Conservation (phyloP, 2,113 vertebrate genomes). For the Tragelaphus buxtoni region DNA sequence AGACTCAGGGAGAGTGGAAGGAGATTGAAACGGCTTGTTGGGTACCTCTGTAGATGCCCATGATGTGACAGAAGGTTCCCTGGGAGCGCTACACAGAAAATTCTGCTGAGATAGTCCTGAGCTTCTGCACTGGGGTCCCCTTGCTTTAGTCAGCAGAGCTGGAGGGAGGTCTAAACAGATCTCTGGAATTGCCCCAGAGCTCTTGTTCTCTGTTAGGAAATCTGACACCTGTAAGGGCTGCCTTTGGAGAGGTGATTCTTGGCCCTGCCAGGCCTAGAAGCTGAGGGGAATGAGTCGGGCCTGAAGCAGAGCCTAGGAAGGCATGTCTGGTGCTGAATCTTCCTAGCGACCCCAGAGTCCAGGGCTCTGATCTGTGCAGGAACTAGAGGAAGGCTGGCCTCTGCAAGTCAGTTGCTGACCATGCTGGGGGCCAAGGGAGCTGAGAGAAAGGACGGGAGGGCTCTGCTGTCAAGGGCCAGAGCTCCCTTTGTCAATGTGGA, state of each 20-base stretch:
- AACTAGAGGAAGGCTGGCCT: background rate
- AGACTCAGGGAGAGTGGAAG: background rate
- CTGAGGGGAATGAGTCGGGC: background rate
- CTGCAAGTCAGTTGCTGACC: background rate
- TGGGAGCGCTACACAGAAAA: constrained; percentile 89
- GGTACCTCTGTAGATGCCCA: constrained; percentile 82
- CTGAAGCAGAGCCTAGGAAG: background rate
- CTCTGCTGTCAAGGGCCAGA: background rate
- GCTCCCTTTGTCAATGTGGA: background rate
- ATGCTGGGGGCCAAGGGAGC: background rate
- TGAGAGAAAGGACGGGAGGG: background rate
- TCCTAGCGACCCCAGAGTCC: background rate
- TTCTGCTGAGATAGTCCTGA: constrained; percentile 21
- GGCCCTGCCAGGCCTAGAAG: background rate
- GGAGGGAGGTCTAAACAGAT: background rate
- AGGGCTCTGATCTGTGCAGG: background rate
- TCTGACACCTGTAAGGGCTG: no score
- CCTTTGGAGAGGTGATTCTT: background rate
- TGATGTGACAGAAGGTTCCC: constrained; percentile 85
- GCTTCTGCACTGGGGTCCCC: no score
- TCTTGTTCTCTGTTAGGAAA: background rate
- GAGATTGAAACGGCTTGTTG: background rate
- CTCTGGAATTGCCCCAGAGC: background rate
- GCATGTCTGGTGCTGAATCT: background rate
- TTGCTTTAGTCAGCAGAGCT: background rate